Evolutionary conservation across 2,888 invertebrate species (phyloP).

Genomic region (Euphydryas editha): DNA sequence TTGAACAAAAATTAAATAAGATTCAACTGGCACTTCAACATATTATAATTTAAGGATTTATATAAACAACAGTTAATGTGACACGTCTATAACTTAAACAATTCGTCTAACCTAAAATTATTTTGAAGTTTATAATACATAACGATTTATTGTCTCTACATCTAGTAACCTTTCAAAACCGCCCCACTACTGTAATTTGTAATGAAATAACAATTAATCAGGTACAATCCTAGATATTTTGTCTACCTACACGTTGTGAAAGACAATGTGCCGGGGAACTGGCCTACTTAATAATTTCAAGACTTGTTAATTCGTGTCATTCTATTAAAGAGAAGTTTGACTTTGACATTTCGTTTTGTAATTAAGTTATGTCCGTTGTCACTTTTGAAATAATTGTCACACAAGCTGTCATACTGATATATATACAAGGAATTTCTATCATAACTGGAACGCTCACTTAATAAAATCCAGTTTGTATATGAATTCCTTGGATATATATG

Average conservation of each 20-base stretch:
- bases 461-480: too few species aligned
- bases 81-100: conserved; percentile 23
- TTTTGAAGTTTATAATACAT: conserved; percentile 38
- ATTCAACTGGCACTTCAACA: too few species aligned
- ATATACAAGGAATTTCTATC: too few species aligned
- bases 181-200: conserved; percentile 45
- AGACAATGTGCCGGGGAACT: conserved; percentile 24
- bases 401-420: background rate
- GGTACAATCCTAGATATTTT: conserved; percentile 23
- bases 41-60: too few species aligned
- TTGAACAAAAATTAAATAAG: too few species aligned
- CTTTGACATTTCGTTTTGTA: conserved; percentile 1
- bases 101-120: conserved; percentile 38
- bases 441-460: too few species aligned
- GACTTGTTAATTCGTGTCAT: conserved; percentile 18
- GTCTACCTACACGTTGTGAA: conserved; percentile 27
- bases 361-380: background rate
- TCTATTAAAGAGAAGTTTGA: conserved; percentile 7
- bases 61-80: conserved; percentile 16
- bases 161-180: conserved; percentile 34
- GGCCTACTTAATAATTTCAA: conserved; percentile 23
- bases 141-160: conserved; percentile 38
- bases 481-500: too few species aligned
- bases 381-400: conserved; percentile 2
- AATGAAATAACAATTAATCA: conserved; percentile 37